Percentiles rank a stretch among this genome's conserved stretches.
Evolutionary conservation across 2,113 vertebrate genomes (phyloP).

Genomic region (Urocynchramus pylzowi): DNA sequence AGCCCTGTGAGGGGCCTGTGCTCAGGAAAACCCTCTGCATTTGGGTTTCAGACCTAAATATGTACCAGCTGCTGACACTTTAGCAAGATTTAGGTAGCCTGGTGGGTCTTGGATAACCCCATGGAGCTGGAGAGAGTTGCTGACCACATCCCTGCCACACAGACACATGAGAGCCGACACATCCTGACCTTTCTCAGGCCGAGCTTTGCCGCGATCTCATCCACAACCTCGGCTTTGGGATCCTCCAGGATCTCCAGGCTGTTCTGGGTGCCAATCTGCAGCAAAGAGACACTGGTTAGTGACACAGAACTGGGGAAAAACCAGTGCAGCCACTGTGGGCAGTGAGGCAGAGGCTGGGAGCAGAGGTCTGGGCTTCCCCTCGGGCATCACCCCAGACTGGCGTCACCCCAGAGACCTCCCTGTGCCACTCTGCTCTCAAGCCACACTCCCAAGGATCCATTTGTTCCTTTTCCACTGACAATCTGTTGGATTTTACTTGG

Average conservation of each 20-base stretch:
- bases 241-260: slow-evolving; percentile 95
- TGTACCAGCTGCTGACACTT: not conserved
- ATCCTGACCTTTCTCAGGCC: slow-evolving; percentile 88
- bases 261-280: slow-evolving; percentile 91
- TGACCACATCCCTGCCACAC: not conserved
- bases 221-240: slow-evolving; percentile 90
- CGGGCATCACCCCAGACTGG: fast-evolving
- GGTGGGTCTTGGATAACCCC: not conserved
- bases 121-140: not conserved
- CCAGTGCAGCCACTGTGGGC: not conserved
- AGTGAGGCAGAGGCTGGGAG: not conserved
- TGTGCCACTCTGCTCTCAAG: not conserved
- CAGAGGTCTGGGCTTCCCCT: not conserved
- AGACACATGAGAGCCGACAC: fast-evolving
- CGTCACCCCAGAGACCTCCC: not conserved
- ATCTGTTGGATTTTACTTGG: not conserved
- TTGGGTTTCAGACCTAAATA: not conserved
- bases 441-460: not conserved
- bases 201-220: slow-evolving; percentile 93
- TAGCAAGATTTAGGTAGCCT: not conserved
- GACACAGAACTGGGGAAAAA: not conserved
- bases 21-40: not conserved
- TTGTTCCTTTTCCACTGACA: not conserved
- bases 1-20: not conserved
- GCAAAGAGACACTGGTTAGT: not conserved